These are phyloP conservation scores for Xenops minutus DNA, from an alignment of 2,797 vertebrate species.

Conservation along the genomic window DNA sequence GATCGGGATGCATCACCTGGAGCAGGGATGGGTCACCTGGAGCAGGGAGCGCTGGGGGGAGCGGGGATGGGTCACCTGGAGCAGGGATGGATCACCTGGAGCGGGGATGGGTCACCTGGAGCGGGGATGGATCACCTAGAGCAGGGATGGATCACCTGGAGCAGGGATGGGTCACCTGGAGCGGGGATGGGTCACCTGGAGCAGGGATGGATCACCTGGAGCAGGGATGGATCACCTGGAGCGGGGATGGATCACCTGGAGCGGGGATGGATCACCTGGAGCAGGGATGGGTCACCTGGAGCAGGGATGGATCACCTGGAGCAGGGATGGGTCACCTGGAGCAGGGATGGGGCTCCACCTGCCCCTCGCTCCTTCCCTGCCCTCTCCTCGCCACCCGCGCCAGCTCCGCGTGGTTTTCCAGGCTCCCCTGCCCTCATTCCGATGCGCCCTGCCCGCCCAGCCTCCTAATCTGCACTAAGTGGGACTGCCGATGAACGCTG, in stretches of 20 bases:
- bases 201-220: neutral
- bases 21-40: too few species aligned
- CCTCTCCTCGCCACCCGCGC: neutral
- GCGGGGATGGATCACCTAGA: too few species aligned
- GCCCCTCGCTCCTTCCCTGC: neutral
- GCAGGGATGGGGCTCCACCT: neutral
- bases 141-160: neutral
- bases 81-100: too few species aligned
- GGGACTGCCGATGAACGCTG: constrained; percentile 2
- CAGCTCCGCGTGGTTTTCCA: rapidly evolving
- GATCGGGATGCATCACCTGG: too few species aligned
- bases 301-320: neutral
- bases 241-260: neutral
- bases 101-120: too few species aligned
- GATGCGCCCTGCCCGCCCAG: neutral
- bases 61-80: neutral
- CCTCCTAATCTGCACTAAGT: neutral
- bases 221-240: too few species aligned
- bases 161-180: too few species aligned
- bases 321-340: too few species aligned
- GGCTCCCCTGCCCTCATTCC: neutral
- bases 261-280: too few species aligned
- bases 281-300: too few species aligned
- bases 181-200: too few species aligned
- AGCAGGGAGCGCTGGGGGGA: too few species aligned